Evolutionary conservation across 2,888 invertebrate genomes (phyloP).

Genomic region (Temnothorax rugatulus): DNA sequence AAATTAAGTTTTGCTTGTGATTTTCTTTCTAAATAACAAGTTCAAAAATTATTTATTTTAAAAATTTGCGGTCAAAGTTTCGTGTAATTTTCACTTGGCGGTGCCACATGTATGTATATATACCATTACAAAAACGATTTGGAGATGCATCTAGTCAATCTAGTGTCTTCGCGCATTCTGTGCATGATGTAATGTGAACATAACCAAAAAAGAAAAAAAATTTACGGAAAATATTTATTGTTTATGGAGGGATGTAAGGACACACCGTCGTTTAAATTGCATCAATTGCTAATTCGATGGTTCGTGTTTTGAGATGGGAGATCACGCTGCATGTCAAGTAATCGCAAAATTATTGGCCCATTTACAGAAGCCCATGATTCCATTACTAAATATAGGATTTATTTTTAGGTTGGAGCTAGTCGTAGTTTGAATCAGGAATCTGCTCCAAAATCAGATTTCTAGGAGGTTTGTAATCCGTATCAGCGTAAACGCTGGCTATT

Average conservation of each 20-base stretch:
- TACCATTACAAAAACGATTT: background rate
- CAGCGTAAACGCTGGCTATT: constrained; percentile 40
- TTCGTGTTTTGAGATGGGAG: constrained; percentile 60
- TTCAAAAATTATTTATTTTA: background rate
- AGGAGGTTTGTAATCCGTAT: constrained; percentile 74
- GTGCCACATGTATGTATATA: background rate
- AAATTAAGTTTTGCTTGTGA: background rate
- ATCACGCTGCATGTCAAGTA: constrained; percentile 30
- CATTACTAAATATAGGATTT: constrained; percentile 82
- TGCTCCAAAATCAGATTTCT: constrained; percentile 77
- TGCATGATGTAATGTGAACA: constrained; percentile 68
- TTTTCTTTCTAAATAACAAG: background rate
- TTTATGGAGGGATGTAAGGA: constrained; percentile 66
- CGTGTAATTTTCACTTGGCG: background rate
- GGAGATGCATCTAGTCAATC: constrained; percentile 26
- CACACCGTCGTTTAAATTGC: constrained; percentile 57
- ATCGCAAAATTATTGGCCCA: background rate
- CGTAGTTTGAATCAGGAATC: constrained; percentile 76
- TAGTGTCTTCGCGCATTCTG: constrained; percentile 38
- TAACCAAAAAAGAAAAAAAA: constrained; percentile 71
- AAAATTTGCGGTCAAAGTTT: constrained; percentile 20
- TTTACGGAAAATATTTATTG: constrained; percentile 73
- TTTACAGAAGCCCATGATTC: constrained; percentile 30
- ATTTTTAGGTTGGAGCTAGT: constrained; percentile 84
- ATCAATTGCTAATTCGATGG: constrained; percentile 47